These are phyloP conservation scores for Troides oblongomaculatus DNA, from an alignment of 2,888 invertebrate genomes.

Conservation along the genomic window DNA sequence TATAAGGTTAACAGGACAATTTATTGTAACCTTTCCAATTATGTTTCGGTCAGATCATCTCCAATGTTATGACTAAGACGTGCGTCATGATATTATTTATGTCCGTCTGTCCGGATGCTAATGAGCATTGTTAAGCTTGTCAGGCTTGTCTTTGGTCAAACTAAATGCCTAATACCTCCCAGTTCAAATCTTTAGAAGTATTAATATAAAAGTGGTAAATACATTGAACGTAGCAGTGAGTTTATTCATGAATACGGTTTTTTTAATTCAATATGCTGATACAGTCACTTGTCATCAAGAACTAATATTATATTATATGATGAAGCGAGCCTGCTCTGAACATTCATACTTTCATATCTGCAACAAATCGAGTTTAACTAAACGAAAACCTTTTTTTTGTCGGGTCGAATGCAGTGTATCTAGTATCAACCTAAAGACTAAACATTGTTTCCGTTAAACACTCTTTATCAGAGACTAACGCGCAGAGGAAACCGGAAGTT, in stretches of 20 bases:
- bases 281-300: too few relatives aligned
- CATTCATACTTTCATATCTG: not conserved
- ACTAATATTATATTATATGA: too few relatives aligned
- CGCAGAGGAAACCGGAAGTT: not conserved
- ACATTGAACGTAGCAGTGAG: not conserved
- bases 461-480: not conserved
- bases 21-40: slow-evolving; percentile 42
- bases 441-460: not conserved
- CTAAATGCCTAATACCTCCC: not conserved
- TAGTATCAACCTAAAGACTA: not conserved
- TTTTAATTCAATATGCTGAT: too few relatives aligned
- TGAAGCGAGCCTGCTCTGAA: too few relatives aligned
- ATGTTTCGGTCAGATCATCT: slow-evolving; percentile 27
- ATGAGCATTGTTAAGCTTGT: slow-evolving; percentile 12
- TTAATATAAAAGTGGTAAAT: not conserved
- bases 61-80: slow-evolving; percentile 15
- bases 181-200: not conserved
- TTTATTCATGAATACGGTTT: not conserved
- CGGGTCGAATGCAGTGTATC: not conserved
- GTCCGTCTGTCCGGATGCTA: slow-evolving; percentile 5
- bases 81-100: slow-evolving; percentile 18
- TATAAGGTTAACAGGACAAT: slow-evolving; percentile 40
- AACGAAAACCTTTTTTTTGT: not conserved
- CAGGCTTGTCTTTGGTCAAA: slow-evolving; percentile 13
- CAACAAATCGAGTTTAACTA: not conserved